Conservation (phyloP, 2,113 vertebrate species). For the Ctenomys sociabilis region DNA sequence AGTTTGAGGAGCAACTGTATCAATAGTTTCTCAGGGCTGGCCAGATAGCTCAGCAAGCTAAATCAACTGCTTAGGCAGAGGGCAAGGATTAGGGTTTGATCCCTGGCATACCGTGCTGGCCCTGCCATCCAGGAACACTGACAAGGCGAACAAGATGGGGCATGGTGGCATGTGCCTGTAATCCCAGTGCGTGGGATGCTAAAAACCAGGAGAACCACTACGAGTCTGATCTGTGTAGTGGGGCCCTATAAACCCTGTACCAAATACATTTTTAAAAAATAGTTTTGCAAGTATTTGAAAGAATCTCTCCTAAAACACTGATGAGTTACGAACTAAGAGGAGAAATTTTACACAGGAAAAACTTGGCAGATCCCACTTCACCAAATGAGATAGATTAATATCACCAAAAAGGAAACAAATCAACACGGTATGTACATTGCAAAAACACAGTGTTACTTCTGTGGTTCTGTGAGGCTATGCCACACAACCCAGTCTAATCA, state of each 20-base stretch:
- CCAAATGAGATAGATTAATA: not conserved
- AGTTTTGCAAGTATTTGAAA: not conserved
- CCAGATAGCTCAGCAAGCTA: too few relatives aligned
- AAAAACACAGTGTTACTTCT: not conserved
- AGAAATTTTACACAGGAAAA: not conserved
- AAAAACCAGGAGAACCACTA: too few relatives aligned
- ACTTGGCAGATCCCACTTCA: not conserved
- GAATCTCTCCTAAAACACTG: not conserved
- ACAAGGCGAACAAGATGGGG: too few relatives aligned
- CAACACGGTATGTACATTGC: not conserved
- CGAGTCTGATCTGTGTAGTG: too few relatives aligned
- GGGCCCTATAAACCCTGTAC: too few relatives aligned
- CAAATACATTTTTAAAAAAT: too few relatives aligned
- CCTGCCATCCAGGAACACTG: too few relatives aligned
- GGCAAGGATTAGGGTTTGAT: too few relatives aligned
- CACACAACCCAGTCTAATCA: not conserved
- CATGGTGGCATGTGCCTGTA: too few relatives aligned
- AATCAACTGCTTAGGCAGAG: too few relatives aligned
- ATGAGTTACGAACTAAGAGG: not conserved
- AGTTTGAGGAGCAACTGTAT: slow-evolving; percentile 11
- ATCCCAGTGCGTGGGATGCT: too few relatives aligned
- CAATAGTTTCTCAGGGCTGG: not conserved
- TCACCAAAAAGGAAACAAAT: not conserved
- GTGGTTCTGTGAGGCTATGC: not conserved
- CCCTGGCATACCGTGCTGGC: too few relatives aligned